Evolutionary conservation across 1,140 invertebrate species (phyloP), one percentile per base, ranked within the genome.

Genomic region (Orius insidiosus): DNA sequence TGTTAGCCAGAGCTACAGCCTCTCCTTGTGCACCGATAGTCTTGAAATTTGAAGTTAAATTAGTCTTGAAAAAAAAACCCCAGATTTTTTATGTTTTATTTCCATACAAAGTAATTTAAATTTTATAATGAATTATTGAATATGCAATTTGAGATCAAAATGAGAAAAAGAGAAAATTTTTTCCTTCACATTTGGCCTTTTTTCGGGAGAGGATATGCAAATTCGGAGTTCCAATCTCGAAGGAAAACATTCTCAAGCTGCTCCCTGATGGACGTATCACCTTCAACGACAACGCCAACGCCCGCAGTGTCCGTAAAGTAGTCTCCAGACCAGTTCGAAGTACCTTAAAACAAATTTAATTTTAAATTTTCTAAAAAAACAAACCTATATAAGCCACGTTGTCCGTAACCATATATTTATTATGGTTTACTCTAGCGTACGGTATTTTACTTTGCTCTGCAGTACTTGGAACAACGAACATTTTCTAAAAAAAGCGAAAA

Each of bases 381-480:
- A 57, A 56, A 74, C 78, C 93, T 55, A 98, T 89, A 64, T 90
- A 97, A 9, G 85, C 92, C 7, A 74, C 70, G 30, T 77, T 72
- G 56, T 98, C 94, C 0, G 94, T 97, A 1, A 98, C 92, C 93
- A 98, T 96, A 60, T 95, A 98, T 61, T 98, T 98, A 61, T 96
- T 96, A 63, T 98, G 94, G 63, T 96, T 97, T 0, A 98, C 93
- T 48, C 93, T 67, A 0, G 75, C 72, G 66, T 67, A 95, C 5
- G 90, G 90, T 54, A 98, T 92, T 61, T 80, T 76, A 35, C 67
- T 62, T 59, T 95, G 85, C 14, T 76, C 70, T 2, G 72, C 62
- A 40, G 73, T 78, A 0, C 72, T 69, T 8, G 85, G 86, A 10
- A 87, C 84, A 37, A 78, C 67, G 59, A 89, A 90, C 45, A 80